phyloP scores from a whole-genome alignment of 2,888 invertebrate genomes.

The Tubulanus polymorphus region DNA sequence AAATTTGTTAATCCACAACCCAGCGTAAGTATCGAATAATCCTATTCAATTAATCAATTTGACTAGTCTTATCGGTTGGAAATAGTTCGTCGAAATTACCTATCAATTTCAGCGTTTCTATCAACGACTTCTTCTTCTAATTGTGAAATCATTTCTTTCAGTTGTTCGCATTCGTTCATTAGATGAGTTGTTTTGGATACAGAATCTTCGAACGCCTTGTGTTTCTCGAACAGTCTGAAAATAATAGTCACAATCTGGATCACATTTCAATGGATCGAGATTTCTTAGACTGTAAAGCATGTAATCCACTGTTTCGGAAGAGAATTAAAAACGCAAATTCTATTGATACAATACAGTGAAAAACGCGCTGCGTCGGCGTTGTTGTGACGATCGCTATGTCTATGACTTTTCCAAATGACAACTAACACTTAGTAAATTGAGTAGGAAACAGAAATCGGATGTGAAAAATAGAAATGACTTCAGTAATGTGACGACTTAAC shows the following conservation, averaged over 20 bases:
- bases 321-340: neutral
- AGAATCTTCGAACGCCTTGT: constrained; percentile 36
- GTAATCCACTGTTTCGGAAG: neutral
- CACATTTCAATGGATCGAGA: neutral
- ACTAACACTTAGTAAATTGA: no score
- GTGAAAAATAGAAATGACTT: neutral
- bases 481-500: neutral
- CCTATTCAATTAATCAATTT: no score
- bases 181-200: constrained; percentile 27
- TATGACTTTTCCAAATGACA: no score
- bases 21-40: no score
- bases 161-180: constrained; percentile 27
- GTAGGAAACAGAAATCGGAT: no score
- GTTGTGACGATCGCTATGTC: neutral
- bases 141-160: constrained; percentile 24
- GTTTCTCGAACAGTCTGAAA: constrained; percentile 43
- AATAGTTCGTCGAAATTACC: no score
- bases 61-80: no score
- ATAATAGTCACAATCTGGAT: neutral
- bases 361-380: neutral
- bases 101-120: constrained; percentile 17
- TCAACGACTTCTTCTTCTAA: constrained; percentile 27
- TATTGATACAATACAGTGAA: neutral
- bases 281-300: neutral
- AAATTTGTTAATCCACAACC: no score